Evolutionary conservation across 2,797 vertebrate species (phyloP).

Genomic region (Myotis findleyi): DNA sequence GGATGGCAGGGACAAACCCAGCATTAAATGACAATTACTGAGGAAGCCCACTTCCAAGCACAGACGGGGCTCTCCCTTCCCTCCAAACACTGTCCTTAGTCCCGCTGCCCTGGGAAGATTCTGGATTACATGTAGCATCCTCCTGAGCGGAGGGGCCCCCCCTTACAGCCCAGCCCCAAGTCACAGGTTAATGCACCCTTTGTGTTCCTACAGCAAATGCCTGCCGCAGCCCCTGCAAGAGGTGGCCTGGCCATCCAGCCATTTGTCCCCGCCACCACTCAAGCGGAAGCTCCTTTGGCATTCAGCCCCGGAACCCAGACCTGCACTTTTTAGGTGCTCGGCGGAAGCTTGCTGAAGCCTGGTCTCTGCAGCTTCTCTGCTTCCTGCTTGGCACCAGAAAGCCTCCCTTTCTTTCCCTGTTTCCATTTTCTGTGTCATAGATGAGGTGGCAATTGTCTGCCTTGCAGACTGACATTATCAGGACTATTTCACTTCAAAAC

Average conservation of each 20-base stretch:
- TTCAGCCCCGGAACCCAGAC: background rate
- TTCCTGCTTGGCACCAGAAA: background rate
- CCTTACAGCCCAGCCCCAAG: fast-evolving
- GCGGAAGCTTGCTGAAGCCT: fast-evolving
- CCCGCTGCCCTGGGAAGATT: background rate
- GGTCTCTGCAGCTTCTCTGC: background rate
- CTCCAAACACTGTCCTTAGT: background rate
- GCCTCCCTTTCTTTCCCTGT: background rate
- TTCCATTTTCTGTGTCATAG: background rate
- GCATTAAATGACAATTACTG: background rate
- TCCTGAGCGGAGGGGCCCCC: fast-evolving
- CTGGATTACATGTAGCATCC: fast-evolving
- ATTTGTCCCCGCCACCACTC: fast-evolving
- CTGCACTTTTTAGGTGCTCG: fast-evolving
- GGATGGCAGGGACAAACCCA: background rate
- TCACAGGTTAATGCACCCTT: too few species aligned
- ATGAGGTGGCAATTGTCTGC: background rate
- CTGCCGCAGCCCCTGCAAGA: fast-evolving
- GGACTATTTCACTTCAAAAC: background rate
- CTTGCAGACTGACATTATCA: background rate
- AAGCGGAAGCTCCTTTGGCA: background rate
- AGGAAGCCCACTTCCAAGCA: background rate
- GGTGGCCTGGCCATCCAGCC: fast-evolving
- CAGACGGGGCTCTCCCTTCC: background rate
- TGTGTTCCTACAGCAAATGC: fast-evolving